phyloP scores from a whole-genome alignment of 2,797 vertebrate species.

The Pagetopsis macropterus region DNA sequence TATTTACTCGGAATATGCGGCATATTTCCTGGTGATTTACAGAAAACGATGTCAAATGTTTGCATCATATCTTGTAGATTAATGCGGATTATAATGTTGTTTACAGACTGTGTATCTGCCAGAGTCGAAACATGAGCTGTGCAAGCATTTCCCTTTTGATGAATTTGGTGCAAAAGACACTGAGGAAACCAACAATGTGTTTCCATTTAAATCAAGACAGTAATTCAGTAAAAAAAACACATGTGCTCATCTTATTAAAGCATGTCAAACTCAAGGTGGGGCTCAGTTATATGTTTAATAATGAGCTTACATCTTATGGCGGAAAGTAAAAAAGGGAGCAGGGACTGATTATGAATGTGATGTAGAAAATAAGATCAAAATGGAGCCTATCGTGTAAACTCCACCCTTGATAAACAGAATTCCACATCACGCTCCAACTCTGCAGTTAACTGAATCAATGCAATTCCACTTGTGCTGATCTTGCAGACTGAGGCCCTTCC shows the following conservation, averaged over 20 bases:
- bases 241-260: constrained; percentile 25
- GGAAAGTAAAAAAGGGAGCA: constrained; percentile 44
- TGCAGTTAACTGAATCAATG: constrained; percentile 87
- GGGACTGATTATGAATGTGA: constrained; percentile 66
- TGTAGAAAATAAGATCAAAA: constrained; percentile 74
- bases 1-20: constrained; percentile 50
- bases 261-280: constrained; percentile 37
- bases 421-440: constrained; percentile 84
- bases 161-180: constrained; percentile 16
- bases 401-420: constrained; percentile 83
- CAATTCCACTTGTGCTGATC: constrained; percentile 87
- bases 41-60: constrained; percentile 53
- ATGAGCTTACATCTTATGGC: constrained; percentile 36
- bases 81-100: constrained; percentile 60
- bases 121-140: constrained; percentile 26
- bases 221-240: constrained; percentile 1
- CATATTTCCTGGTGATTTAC: constrained; percentile 63
- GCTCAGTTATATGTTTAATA: constrained; percentile 1
- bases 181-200: background rate
- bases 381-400: constrained; percentile 77
- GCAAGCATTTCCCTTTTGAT: constrained; percentile 16
- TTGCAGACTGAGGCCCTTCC: constrained; percentile 83
- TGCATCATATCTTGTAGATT: constrained; percentile 62
- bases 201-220: constrained; percentile 34
- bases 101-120: constrained; percentile 42